A percentile compares a stretch with the other conserved stretches of the same genome.
phyloP scores from a whole-genome alignment of 1,140 invertebrate species.

The Heliconius eleuchia region DNA sequence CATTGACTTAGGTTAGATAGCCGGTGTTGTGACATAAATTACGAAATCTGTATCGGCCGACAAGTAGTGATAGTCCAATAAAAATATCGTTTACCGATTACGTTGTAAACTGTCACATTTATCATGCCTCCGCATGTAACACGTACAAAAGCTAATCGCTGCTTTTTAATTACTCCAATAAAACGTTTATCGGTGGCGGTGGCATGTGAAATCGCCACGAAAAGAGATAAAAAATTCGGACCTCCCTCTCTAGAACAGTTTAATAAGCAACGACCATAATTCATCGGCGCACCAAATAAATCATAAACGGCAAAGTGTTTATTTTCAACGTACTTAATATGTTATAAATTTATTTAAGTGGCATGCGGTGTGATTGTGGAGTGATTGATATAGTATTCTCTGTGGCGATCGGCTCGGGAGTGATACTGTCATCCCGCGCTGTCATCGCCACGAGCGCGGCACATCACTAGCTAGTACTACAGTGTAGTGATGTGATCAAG shows the following conservation, averaged over 20 bases:
- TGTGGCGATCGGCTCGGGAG: slow-evolving; percentile 58
- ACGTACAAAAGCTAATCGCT: slow-evolving; percentile 66
- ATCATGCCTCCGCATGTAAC: slow-evolving; percentile 62
- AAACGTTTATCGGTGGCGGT: slow-evolving; percentile 74
- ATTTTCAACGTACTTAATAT: slow-evolving; percentile 80
- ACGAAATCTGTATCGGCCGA: slow-evolving; percentile 50
- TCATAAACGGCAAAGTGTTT: slow-evolving; percentile 79
- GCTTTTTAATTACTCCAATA: slow-evolving; percentile 76
- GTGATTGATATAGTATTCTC: slow-evolving; percentile 77
- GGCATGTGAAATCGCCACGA: slow-evolving; percentile 71
- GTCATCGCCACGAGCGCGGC: slow-evolving; percentile 40
- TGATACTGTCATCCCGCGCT: slow-evolving; percentile 60
- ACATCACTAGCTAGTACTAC: slow-evolving; percentile 38
- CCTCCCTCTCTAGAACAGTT: slow-evolving; percentile 65
- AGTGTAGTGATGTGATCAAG: slow-evolving; percentile 44
- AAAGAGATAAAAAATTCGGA: slow-evolving; percentile 70
- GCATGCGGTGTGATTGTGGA: slow-evolving; percentile 71
- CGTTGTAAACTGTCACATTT: slow-evolving; percentile 63
- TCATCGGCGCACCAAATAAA: slow-evolving; percentile 75
- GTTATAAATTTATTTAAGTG: slow-evolving; percentile 81
- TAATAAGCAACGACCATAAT: slow-evolving; percentile 73
- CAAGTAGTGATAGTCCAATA: slow-evolving; percentile 54
- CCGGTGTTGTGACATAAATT: slow-evolving; percentile 39
- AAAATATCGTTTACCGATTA: slow-evolving; percentile 60
- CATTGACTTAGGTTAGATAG: slow-evolving; percentile 55